Base-by-base conservation (phyloP, 2,888 invertebrate genomes). In the Aelia acuminata region DNA sequence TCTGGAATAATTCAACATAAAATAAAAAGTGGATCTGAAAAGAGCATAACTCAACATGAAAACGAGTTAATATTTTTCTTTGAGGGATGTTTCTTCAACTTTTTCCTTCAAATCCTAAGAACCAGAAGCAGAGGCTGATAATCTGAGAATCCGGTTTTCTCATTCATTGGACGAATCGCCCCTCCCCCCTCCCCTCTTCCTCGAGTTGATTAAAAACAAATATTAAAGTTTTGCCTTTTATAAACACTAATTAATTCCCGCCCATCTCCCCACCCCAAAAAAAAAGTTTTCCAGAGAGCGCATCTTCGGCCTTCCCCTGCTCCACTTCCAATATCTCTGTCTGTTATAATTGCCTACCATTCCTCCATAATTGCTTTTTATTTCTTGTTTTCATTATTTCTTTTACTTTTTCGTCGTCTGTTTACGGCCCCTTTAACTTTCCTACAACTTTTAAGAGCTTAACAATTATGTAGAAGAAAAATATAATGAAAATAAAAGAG, bases 131-230 rank as follows among this genome's bases (percentile, higher is more conserved):
- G 53, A 57, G 63, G 2, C 13, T 70, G 63, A 70, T 70, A 70
- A 70, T 70, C 63, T 70, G 63, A 22, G 22, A 70, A 70, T 70
- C 63, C 31, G 63, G 63, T 70, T 70, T 70, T 35, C 35, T 22
- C 18, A 70, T 31, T 35, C 63, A 70, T 70, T 35, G 63, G 63
- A 2, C 35, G 63, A 35, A 70, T 70, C 63, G 31, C 63, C 63
- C 35, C n/a, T 15, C 22, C 22, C 35, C 20, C 7, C 18, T 8
- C 43, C 43, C 43, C 35, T 8, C 1, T 1, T 8, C 63, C 63
- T 35, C 18, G 43, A 47, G 80, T 80, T 80, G 80, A 80, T 80
- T 80, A 80, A 80, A 80, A 80, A 80, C 80, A 80, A 80, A 80
- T 80, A 43, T 80, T 80, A 80, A 80, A 80, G 43, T 47, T 80